These are phyloP conservation scores for Parus major DNA, from an alignment of 2,113 vertebrate species.

Conservation along the genomic window DNA sequence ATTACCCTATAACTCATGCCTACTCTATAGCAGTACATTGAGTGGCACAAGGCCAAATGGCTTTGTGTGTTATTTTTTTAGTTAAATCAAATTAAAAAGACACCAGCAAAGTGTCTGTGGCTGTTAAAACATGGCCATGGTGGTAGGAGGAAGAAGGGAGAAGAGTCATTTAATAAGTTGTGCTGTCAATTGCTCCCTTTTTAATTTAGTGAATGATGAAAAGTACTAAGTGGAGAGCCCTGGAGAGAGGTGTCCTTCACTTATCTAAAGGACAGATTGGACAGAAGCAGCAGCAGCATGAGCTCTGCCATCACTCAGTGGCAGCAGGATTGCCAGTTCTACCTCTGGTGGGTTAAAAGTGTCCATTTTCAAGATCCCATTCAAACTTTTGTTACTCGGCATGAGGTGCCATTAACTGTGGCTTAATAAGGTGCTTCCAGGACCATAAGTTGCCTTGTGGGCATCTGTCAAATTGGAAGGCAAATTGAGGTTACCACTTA, in stretches of 20 bases:
- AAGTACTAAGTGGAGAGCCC: conserved; percentile 36
- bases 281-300: neutral
- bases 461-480: neutral
- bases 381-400: neutral
- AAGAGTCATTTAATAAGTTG: conserved; percentile 16
- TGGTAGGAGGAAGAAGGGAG: neutral
- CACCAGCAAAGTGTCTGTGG: conserved; percentile 45
- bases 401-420: neutral
- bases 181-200: conserved; percentile 44
- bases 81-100: conserved; percentile 74
- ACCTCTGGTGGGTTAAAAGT: neutral
- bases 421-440: conserved; percentile 11
- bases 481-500: neutral
- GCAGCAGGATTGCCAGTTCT: neutral
- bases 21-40: neutral
- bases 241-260: conserved; percentile 49
- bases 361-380: neutral
- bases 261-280: conserved; percentile 48
- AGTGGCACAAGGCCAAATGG: conserved; percentile 70
- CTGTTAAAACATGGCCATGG: conserved; percentile 37
- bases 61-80: conserved; percentile 62
- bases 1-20: conserved; percentile 67
- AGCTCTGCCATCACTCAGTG: conserved; percentile 11
- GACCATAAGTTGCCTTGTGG: neutral
- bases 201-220: conserved; percentile 48